Conservation (phyloP, 2,113 vertebrate genomes). For the Hemichromis elongatus region DNA sequence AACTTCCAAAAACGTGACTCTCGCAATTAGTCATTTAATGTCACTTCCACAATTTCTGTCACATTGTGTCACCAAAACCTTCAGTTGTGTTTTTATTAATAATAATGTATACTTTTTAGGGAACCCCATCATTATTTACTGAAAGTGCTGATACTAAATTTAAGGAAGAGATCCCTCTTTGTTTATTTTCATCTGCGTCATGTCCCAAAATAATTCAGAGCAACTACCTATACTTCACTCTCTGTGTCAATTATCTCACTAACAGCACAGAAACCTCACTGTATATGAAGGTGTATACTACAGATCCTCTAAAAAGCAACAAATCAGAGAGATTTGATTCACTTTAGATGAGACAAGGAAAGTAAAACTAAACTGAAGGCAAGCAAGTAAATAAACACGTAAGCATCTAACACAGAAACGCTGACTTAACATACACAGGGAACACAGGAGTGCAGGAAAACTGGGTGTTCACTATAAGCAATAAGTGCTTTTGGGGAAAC, state of each 20-base stretch:
- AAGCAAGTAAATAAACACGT: not conserved
- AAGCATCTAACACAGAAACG: not conserved
- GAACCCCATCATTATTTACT: not conserved
- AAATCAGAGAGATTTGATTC: no score
- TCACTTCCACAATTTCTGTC: accelerated
- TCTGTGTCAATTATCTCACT: not conserved
- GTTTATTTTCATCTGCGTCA: not conserved
- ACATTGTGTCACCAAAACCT: not conserved
- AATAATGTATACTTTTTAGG: no score
- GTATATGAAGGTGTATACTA: not conserved
- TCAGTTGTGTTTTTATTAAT: not conserved
- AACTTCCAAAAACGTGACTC: no score
- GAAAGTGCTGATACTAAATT: accelerated
- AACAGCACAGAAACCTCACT: not conserved
- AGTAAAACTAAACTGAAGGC: not conserved
- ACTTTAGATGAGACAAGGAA: not conserved
- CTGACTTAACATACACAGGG: no score
- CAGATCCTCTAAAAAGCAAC: not conserved
- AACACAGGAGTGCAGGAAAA: no score
- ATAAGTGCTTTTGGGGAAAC: not conserved
- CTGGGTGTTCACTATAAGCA: not conserved
- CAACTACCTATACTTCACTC: not conserved
- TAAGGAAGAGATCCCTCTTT: not conserved
- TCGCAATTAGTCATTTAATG: not conserved
- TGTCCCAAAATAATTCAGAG: accelerated